Evolutionary conservation across 2,113 vertebrate species (phyloP).

Genomic region (Eurypyga helias): DNA sequence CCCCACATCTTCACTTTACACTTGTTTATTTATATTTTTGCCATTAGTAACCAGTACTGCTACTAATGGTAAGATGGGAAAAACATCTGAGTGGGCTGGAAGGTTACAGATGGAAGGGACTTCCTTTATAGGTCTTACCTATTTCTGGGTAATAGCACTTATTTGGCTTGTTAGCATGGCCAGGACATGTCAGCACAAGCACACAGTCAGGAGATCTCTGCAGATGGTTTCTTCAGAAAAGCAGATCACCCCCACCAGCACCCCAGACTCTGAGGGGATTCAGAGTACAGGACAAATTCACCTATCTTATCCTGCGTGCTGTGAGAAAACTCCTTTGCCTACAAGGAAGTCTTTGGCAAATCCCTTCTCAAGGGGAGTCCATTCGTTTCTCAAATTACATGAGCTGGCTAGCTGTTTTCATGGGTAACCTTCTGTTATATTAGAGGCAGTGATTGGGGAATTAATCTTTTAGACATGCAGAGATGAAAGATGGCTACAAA

Average conservation of each 20-base stretch:
- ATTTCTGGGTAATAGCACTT: neutral
- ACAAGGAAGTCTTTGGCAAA: neutral
- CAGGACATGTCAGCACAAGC: neutral
- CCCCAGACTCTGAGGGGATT: neutral
- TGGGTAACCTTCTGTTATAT: neutral
- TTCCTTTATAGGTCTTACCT: neutral
- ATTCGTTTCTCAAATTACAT: neutral
- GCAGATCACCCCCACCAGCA: neutral
- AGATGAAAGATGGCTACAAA: neutral
- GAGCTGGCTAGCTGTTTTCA: neutral
- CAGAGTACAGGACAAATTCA: neutral
- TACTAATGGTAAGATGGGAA: neutral
- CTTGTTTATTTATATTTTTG: neutral
- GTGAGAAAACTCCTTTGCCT: neutral
- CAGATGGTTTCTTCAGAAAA: neutral
- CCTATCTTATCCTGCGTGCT: neutral
- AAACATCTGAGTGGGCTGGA: neutral
- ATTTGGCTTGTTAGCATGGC: neutral
- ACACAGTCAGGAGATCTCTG: neutral
- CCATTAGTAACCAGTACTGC: neutral
- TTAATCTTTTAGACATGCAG: neutral
- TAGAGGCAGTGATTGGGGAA: accelerated
- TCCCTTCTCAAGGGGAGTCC: neutral
- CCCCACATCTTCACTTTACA: neutral
- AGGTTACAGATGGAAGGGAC: neutral